Percentiles rank a stretch among this genome's conserved stretches.
Conservation (phyloP, 2,797 vertebrate species). For the Spinus pinus region DNA sequence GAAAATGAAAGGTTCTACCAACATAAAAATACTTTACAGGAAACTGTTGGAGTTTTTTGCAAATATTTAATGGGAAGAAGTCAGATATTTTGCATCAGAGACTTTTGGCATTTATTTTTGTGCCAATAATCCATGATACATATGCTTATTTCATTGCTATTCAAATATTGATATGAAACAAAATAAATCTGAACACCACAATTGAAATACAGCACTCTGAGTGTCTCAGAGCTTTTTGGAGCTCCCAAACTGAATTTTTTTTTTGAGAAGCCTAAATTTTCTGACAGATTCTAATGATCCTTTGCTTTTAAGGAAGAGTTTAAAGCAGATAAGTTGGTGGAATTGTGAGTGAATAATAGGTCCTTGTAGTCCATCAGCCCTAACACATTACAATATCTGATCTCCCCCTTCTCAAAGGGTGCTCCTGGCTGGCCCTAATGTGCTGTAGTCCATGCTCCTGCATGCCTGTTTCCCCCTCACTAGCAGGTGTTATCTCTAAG, state of each 20-base stretch:
- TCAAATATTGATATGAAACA: neutral
- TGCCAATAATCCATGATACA: neutral
- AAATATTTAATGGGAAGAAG: neutral
- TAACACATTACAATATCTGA: neutral
- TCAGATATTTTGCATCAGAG: neutral
- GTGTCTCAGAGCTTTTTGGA: neutral
- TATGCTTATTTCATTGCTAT: neutral
- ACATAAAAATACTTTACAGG: neutral
- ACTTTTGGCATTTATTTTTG: neutral
- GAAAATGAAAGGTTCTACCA: neutral
- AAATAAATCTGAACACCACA: neutral
- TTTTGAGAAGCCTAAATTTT: neutral
- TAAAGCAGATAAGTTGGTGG: neutral
- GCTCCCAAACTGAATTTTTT: neutral
- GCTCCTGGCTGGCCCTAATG: accelerated
- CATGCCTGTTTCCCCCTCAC: neutral
- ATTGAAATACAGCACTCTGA: neutral
- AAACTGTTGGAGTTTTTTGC: neutral
- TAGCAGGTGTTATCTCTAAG: neutral
- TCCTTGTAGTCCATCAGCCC: neutral
- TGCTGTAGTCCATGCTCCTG: neutral
- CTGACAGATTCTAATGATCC: neutral
- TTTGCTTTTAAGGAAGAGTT: neutral
- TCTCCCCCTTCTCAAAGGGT: neutral
- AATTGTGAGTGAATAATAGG: neutral